These are phyloP conservation scores for Polymixis flavicincta DNA, from an alignment of 2,888 invertebrate species.

Conservation along the genomic window DNA sequence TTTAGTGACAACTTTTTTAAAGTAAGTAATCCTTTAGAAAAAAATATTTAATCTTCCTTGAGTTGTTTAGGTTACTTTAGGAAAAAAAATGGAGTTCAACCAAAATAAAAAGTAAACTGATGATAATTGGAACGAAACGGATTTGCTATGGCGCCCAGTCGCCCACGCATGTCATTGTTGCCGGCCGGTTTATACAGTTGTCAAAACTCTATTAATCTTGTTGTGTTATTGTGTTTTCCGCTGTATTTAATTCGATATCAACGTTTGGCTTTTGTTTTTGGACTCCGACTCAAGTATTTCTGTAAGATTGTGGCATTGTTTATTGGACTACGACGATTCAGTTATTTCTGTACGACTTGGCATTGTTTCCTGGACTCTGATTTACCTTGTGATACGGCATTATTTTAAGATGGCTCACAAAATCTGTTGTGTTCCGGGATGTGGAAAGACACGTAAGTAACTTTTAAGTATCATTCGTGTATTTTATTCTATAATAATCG, in stretches of 20 bases:
- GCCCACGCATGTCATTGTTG: too few species aligned
- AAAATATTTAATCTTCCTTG: neutral
- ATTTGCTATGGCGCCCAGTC: too few species aligned
- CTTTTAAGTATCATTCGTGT: neutral
- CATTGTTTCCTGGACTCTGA: neutral
- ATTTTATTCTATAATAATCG: neutral
- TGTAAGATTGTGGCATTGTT: conserved; percentile 1
- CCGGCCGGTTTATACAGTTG: too few species aligned
- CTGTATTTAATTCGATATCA: neutral
- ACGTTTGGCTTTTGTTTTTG: neutral
- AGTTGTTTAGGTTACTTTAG: neutral
- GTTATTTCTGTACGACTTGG: neutral
- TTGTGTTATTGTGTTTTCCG: conserved; percentile 6
- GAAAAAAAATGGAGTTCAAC: neutral
- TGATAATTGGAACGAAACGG: neutral
- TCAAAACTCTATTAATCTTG: neutral
- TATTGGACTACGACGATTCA: neutral
- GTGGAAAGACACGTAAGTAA: conserved; percentile 6
- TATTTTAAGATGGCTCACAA: conserved; percentile 10
- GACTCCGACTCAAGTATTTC: conserved; percentile 4
- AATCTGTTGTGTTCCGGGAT: conserved; percentile 7
- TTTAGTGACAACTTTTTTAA: neutral
- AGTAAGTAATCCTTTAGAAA: neutral
- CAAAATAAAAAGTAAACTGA: neutral
- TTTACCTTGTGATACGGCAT: neutral